Percentiles rank a stretch among this genome's conserved stretches.
Conservation (phyloP, 2,797 vertebrate species). For the Enteromius fasciolatus region DNA sequence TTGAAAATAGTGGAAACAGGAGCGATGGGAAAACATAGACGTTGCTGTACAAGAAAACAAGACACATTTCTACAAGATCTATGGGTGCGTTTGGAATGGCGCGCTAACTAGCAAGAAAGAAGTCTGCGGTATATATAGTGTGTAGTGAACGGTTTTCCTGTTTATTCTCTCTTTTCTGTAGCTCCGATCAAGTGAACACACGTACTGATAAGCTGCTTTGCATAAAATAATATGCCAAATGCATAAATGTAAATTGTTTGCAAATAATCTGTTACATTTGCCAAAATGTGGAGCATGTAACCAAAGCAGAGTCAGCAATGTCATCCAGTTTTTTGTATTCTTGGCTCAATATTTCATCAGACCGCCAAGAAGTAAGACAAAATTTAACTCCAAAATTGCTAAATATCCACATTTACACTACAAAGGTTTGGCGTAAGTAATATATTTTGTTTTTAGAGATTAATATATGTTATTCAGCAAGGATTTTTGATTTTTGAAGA, state of each 20-base stretch:
- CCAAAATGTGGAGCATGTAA: neutral
- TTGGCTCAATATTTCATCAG: constrained; percentile 6
- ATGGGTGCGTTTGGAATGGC: neutral
- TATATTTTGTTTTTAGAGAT: neutral
- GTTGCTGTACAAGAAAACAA: neutral
- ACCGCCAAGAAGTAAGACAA: constrained; percentile 1
- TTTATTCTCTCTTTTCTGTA: neutral
- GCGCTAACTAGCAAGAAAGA: constrained; percentile 1
- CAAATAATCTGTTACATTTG: neutral
- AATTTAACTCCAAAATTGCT: neutral
- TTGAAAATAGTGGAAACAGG: constrained; percentile 13
- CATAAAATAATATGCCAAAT: neutral
- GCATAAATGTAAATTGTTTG: constrained; percentile 12
- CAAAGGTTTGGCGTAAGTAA: neutral
- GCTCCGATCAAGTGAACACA: neutral
- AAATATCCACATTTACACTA: neutral
- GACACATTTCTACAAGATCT: neutral
- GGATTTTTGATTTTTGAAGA: too few species aligned
- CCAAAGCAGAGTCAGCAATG: constrained; percentile 9
- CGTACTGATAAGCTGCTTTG: neutral
- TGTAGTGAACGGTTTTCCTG: neutral
- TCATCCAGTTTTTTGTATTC: neutral
- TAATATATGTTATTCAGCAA: neutral
- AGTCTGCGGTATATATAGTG: neutral
- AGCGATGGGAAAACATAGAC: neutral